Base-by-base conservation (phyloP, 2,113 vertebrate genomes). In the Gadus chalcogrammus region DNA sequence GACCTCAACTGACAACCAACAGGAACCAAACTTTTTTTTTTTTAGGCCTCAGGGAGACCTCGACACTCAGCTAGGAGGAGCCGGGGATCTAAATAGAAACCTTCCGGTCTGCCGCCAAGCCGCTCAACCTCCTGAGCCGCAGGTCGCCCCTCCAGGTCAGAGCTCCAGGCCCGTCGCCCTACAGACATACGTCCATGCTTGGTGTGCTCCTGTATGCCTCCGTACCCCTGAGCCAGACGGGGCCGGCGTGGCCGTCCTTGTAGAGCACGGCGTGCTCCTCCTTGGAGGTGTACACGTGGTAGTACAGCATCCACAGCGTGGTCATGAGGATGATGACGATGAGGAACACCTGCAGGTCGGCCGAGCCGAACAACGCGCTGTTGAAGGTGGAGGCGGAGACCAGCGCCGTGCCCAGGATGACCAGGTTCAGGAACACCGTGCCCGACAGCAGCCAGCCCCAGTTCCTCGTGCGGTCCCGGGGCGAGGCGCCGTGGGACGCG, bases 211-310 rank as follows among this genome's bases (percentile, higher is more conserved):
- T 35, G 4, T 35, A 1, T 35, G 4, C 31, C 31, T 48, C 64
- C 1, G 17, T 71, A 99, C 97, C 95, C 92, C 94, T 93, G 42
- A 98, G 94, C 97, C 97, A 99, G 64, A 98, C 76, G 52, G 96
- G 95, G 7, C 96, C 96, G 0, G 97, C 97, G 0, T 98, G 95
- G 12, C 86, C 75, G 63, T 99, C 97, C 75, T 88, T 94, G 81
- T 92, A 93, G 6, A 86, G 88, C 24, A 96, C 85, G 0, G 94
- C 93, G 0, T 81, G 77, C 0, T 91, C 85, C 65, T 68, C 71
- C 5, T 84, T 92, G 53, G 83, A 77, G 0, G 91, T 94, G 81
- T 86, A 81, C 0, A 84, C 24, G 8, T 86, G 75, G 78, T 98
- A 96, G 85, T 94, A 95, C 66, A 94, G 24, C 81, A 95, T 94